Percentiles rank a stretch among this genome's conserved stretches.
These are phyloP conservation scores for Tipula confusa DNA, from an alignment of 2,888 invertebrate species.

Conservation along the genomic window DNA sequence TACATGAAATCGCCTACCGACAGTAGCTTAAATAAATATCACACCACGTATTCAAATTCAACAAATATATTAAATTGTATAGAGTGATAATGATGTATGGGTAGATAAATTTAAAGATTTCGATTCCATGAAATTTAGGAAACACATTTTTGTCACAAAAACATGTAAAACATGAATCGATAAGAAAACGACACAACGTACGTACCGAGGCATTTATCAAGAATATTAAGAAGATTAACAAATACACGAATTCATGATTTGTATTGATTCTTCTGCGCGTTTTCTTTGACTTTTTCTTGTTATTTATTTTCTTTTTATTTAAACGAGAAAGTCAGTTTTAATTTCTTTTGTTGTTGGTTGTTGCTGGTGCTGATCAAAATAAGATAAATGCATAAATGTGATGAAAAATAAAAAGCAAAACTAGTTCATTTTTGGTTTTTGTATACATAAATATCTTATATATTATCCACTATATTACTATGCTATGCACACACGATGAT, in stretches of 20 bases:
- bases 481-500: background rate
- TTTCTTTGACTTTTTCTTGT: background rate
- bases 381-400: constrained; percentile 3
- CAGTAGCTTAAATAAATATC: background rate
- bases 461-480: background rate
- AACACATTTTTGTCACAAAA: background rate
- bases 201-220: background rate
- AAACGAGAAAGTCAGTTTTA: background rate
- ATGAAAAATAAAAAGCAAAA: background rate
- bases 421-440: background rate
- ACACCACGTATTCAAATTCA: background rate
- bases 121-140: background rate
- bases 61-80: background rate
- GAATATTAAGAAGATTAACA: too few species aligned
- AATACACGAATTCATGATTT: background rate
- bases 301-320: background rate
- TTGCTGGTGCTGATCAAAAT: background rate
- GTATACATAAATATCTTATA: too few species aligned
- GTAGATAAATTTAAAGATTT: background rate
- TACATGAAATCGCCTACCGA: background rate
- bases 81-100: background rate
- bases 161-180: background rate
- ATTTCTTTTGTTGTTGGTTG: constrained; percentile 14
- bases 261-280: background rate
- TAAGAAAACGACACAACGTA: background rate